A percentile compares a stretch with the other conserved stretches of the same genome.
Evolutionary conservation across 2,888 invertebrate species (phyloP).

Genomic region (Syritta pipiens): DNA sequence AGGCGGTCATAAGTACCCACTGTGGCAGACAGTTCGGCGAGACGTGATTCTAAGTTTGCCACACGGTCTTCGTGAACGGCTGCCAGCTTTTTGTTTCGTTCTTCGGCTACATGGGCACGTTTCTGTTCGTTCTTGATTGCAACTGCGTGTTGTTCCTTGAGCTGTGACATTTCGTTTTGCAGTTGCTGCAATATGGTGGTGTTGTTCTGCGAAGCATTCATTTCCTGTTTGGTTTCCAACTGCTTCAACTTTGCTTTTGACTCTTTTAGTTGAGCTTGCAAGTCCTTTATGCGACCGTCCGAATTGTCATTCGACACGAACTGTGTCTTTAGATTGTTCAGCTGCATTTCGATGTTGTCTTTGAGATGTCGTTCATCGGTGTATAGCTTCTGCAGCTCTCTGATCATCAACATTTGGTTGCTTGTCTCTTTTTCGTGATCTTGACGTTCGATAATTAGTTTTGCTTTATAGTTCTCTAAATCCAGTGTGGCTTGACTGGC

Average conservation of each 20-base stretch:
- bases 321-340: conserved; percentile 81
- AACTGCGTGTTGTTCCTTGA: conserved; percentile 86
- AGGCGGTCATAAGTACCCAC: conserved; percentile 88
- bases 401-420: conserved; percentile 88
- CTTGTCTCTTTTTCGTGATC: conserved; percentile 90
- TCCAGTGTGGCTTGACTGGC: conserved; percentile 82
- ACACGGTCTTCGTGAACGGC: conserved; percentile 88
- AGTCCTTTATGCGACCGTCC: conserved; percentile 79
- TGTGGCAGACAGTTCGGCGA: conserved; percentile 89
- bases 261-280: conserved; percentile 84
- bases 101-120: conserved; percentile 86
- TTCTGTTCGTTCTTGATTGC: conserved; percentile 88
- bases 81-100: conserved; percentile 84
- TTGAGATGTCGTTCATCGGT: conserved; percentile 87
- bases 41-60: conserved; percentile 85
- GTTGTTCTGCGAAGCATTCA: conserved; percentile 79
- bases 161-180: conserved; percentile 85
- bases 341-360: conserved; percentile 85
- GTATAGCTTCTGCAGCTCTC: conserved; percentile 88
- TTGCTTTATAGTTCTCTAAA: conserved; percentile 85
- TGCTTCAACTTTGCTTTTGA: conserved; percentile 83
- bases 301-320: conserved; percentile 76
- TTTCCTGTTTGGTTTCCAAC: conserved; percentile 79
- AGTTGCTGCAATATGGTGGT: conserved; percentile 81
- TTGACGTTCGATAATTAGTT: conserved; percentile 87